Evolutionary conservation across 1,140 invertebrate species (phyloP), one percentile per base, ranked within the genome.

Genomic region (Hyles vespertilio): DNA sequence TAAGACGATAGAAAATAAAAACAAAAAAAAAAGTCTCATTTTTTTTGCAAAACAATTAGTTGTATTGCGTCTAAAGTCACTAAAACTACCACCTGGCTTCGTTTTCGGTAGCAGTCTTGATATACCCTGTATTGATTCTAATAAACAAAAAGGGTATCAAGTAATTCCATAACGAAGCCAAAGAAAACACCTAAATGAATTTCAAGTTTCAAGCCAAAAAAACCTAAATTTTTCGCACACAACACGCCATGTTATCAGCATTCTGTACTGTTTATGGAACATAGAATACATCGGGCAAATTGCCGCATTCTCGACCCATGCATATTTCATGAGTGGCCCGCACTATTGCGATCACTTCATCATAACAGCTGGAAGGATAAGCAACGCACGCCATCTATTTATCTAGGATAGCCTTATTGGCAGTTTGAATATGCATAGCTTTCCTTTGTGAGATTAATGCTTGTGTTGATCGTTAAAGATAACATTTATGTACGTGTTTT

Each of bases 281-380:
- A 71, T 63, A 53, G 74, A 69, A 70, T 77, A 77, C 79, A 77
- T 79, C 69, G 69, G 65, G 65, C 67, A 79, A 81, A 84, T 84
- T 77, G 77, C 74, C 72, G 76, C 70, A 77, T 79, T 74, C 76
- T 76, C 61, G 46, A 54, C 40, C 63, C 61, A 80, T 81, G 79
- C 79, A 84, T 84, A 84, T 81, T 84, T 64, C 74, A 84, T 81
- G 76, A 84, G 75, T 53, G 52, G 68, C 58, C 67, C 65, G 70
- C 59, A 67, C 59, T 60, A 65, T 63, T 56, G 58, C 67, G 75
- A 81, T 81, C 72, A 69, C 72, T 80, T 74, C 71, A 78, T 79
- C 73, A 74, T 75, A 73, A 62, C 66, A 63, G 63, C 65, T 60
- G 63, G 62, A 61, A 56, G 66, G 64, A 65, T 69, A 64, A 69